phyloP scores from a whole-genome alignment of 1,140 invertebrate genomes.

The Drosophila novamexicana region DNA sequence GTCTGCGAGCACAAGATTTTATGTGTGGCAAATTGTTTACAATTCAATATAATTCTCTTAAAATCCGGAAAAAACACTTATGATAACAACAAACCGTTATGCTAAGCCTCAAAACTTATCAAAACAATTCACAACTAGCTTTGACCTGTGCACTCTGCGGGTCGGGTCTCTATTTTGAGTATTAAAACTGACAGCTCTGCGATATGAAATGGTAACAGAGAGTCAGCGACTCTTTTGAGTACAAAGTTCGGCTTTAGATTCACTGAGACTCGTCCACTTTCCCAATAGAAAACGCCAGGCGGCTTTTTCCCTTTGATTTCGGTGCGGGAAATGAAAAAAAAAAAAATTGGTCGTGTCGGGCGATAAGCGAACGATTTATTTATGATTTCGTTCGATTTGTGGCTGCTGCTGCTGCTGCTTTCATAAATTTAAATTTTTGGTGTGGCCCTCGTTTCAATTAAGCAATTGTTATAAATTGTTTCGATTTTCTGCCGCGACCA shows the following conservation, averaged over 20 bases:
- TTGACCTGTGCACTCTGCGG: constrained; percentile 24
- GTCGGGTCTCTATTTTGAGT: constrained; percentile 1
- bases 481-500: constrained; percentile 40
- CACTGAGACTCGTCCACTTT: constrained; percentile 54
- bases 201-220: constrained; percentile 14
- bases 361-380: constrained; percentile 79
- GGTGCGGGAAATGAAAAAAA: constrained; percentile 34
- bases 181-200: constrained; percentile 27
- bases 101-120: constrained; percentile 26
- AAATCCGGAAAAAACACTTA: constrained; percentile 2
- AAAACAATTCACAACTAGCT: constrained; percentile 27
- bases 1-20: too few species aligned
- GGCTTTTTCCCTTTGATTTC: constrained; percentile 69
- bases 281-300: constrained; percentile 52
- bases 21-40: too few species aligned
- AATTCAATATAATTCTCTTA: neutral
- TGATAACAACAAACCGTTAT: constrained; percentile 21
- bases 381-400: constrained; percentile 76
- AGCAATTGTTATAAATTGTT: constrained; percentile 80
- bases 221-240: constrained; percentile 20
- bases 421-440: constrained; percentile 76
- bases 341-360: constrained; percentile 20
- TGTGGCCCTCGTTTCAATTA: constrained; percentile 70
- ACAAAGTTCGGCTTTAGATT: constrained; percentile 33
- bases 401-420: constrained; percentile 61